Percentiles rank a stretch among this genome's conserved stretches.
Evolutionary conservation across 2,113 vertebrate species (phyloP).

Genomic region (Neolamprologus sp.): DNA sequence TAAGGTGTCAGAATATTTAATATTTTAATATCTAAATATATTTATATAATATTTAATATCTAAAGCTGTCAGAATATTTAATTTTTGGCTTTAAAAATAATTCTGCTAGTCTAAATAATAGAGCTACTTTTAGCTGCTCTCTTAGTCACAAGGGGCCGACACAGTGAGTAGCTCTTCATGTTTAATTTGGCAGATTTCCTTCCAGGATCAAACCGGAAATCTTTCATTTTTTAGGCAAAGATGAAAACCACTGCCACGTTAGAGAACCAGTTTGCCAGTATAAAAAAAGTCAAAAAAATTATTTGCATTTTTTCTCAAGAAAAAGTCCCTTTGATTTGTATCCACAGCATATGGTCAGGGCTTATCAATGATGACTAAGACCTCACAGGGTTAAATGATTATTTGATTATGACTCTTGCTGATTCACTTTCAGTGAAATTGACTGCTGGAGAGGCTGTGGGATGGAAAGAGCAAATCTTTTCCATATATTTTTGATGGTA

Average conservation of each 20-base stretch:
- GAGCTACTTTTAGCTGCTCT: neutral
- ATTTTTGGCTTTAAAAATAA: neutral
- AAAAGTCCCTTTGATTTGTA: neutral
- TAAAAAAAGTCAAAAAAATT: neutral
- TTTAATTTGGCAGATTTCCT: neutral
- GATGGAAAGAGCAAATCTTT: neutral
- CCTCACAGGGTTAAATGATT: neutral
- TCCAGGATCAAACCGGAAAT: neutral
- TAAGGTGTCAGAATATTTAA: neutral
- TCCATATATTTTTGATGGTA: neutral
- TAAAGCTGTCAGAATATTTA: neutral
- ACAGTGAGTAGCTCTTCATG: neutral
- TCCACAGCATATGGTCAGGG: neutral
- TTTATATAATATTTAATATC: neutral
- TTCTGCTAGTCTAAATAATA: neutral
- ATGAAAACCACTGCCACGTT: neutral
- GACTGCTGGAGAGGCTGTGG: neutral
- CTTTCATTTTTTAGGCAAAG: neutral
- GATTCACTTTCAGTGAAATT: neutral
- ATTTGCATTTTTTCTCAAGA: neutral
- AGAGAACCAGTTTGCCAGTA: neutral
- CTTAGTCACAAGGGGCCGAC: neutral
- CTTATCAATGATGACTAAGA: neutral
- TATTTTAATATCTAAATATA: neutral
- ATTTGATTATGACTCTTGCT: neutral